Base-by-base conservation (phyloP, 2,888 invertebrate species). In the Pasiphila rectangulata region DNA sequence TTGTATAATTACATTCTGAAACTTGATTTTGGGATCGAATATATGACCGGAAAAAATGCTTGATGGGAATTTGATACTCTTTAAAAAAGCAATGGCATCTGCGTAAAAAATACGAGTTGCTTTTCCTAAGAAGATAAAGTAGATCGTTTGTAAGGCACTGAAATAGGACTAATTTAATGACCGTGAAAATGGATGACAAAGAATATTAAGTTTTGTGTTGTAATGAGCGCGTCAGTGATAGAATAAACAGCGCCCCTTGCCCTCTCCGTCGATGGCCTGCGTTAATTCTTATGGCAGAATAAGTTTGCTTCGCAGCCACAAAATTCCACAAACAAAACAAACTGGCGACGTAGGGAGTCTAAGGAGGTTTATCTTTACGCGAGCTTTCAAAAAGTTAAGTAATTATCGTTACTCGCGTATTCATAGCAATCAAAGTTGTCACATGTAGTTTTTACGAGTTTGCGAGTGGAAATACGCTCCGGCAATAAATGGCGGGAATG, bases 381-480 rank as follows among this genome's bases (percentile, higher is more conserved):
- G 21, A 4, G 48, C 35, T 40, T 44, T 32, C 45, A 50, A 50
- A 50, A 45, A 50, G 50, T 50, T 50, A 37, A 27, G 40, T 45
- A 45, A 50, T 49, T 49, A 49, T 32, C 41, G 37, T 50, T 15
- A 37, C 45, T 45, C 32, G 36, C 32, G 20, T 47, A 50, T 49
- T 49, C 49, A 49, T 37, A 21, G 50, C 50, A 50, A 46, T 46
- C 50, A 50, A 50, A 50, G 50, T 50, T 50, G 45, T 47, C 42
- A 17, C 32, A 25, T 45, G 37, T 50, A 49, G 41, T 45, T 50
- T 50, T 50, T 50, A 50, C 45, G 50, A 45, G 50, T 45, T 41
- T 16, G n/a, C 9, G 34, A 21, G 39, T 37, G 21, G 12, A 19
- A 42, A 32, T 20, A 39, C 37, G 41, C 32, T 41, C 37, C 29